Evolutionary conservation across 2,888 invertebrate genomes (phyloP), one percentile per base, ranked within the genome.

Genomic region (Caenorhabditis sp.): DNA sequence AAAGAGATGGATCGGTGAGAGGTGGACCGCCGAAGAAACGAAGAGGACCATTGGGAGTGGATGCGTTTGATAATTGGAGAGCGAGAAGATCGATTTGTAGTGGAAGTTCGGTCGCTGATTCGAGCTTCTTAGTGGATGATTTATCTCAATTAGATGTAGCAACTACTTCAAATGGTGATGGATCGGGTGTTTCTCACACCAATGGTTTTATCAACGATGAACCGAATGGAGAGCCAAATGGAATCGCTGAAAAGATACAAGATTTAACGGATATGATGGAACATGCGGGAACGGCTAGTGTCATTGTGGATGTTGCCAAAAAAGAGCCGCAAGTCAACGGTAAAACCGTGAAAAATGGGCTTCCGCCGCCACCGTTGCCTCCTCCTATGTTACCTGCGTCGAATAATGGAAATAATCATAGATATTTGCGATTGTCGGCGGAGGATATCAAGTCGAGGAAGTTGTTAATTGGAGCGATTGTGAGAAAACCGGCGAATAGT

Each of bases 41-140:
- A 20, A 53, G 63, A 5, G 75, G 75, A 38, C 70, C 75, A 10
- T 54, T 75, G 0, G 70, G 70, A 36, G 61, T 75, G 54, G 70
- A 70, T 38, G 70, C 75, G 0, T 75, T 70, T 58, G 64, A 63
- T 31, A 53, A 65, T 12, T 75, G 65, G 58, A 50, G 73, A 43
- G 65, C 59, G 0, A 57, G 63, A 5, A 52, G 73, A 56, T 68
- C 68, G 5, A 65, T 65, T 36, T 26, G 57, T 3, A 67, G 72
- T 59, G 23, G 52, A 23, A 52, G 52, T 52, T 20, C 52, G 23
- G 12, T 20, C 3, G 43, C 43, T 17, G 43, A 43, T 43, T 43
- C 43, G 43, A 52, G 23, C 21, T 7, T 52, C 4, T 20, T 52
- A 5, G 20, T 17, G 8, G 21, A 20, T 8, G 52, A 52, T 52